Conservation (phyloP, 2,888 invertebrate genomes). For the Sinodicranocentrus sp. region DNA sequence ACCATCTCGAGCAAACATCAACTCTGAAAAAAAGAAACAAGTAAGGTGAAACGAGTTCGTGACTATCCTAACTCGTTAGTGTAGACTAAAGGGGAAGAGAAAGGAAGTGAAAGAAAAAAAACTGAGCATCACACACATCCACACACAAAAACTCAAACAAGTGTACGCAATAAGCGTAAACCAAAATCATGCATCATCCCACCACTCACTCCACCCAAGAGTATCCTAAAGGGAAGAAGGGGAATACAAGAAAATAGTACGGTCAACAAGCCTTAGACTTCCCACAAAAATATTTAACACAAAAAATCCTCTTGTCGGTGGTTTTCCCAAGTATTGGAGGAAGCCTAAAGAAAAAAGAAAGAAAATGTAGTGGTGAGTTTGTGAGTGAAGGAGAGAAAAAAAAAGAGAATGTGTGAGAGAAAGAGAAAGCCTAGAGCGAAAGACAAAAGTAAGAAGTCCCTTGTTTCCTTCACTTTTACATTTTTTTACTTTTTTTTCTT, state of each 20-base stretch:
- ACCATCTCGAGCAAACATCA: slow-evolving; percentile 20
- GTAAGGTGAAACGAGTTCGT: slow-evolving; percentile 64
- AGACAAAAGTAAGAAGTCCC: slow-evolving; percentile 53
- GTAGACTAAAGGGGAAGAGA: slow-evolving; percentile 8
- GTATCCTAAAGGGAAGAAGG: slow-evolving; percentile 35
- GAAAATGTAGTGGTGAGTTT: neutral
- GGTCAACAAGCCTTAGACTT: slow-evolving; percentile 45
- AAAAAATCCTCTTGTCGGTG: no score
- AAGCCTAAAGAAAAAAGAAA: no score
- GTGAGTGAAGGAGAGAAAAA: neutral
- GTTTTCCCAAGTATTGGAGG: no score
- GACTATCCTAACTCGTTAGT: slow-evolving; percentile 69
- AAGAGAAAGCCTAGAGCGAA: slow-evolving; percentile 32
- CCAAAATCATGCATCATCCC: slow-evolving; percentile 43
- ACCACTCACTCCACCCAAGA: neutral
- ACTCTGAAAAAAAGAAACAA: slow-evolving; percentile 41
- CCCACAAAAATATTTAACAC: neutral
- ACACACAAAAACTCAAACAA: slow-evolving; percentile 38
- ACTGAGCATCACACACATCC: slow-evolving; percentile 6
- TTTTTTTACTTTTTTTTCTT: neutral
- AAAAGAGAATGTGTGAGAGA: neutral
- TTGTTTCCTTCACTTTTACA: slow-evolving; percentile 37
- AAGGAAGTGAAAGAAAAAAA: slow-evolving; percentile 7
- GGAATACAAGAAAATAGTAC: slow-evolving; percentile 8
- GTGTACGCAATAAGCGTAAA: slow-evolving; percentile 54